These are phyloP conservation scores for Sitophilus oryzae DNA, from an alignment of 1,140 invertebrate species.

Conservation along the genomic window DNA sequence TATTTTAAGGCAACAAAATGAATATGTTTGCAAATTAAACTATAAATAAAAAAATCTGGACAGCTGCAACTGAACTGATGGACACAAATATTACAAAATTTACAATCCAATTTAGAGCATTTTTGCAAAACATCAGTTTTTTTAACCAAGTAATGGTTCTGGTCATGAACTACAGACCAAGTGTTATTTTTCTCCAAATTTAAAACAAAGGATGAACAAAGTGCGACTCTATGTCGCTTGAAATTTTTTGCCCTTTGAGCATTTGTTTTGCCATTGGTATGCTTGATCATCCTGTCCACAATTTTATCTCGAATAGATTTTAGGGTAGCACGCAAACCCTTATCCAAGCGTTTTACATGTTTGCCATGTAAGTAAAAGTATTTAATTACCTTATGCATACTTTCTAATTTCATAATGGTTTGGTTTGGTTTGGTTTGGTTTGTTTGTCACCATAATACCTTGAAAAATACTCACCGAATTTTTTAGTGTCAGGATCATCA, in stretches of 20 bases:
- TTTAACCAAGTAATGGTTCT: too few relatives aligned
- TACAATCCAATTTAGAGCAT: conserved; percentile 12
- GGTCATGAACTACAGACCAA: neutral
- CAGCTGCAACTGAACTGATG: conserved; percentile 10
- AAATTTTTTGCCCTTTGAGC: neutral
- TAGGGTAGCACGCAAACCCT: conserved; percentile 2
- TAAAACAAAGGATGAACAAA: neutral
- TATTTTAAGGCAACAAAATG: conserved; percentile 11
- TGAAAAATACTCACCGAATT: conserved; percentile 7
- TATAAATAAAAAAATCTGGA: conserved; percentile 3
- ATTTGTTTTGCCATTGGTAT: conserved; percentile 2
- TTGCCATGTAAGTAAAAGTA: conserved; percentile 7
- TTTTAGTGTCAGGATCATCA: neutral
- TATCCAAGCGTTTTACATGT: conserved; percentile 9
- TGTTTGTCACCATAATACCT: conserved; percentile 5
- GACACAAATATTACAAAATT: conserved; percentile 11
- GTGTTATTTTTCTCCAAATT: neutral
- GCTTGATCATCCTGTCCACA: conserved; percentile 5
- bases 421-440: conserved; percentile 2
- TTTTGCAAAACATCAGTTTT: too few relatives aligned
- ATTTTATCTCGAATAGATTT: conserved; percentile 12
- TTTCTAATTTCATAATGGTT: conserved; percentile 8
- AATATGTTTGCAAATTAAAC: conserved; percentile 17
- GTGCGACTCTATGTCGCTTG: conserved; percentile 9
- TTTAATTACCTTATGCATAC: conserved; percentile 13